Evolutionary conservation across 2,113 vertebrate species (phyloP).

Genomic region (Silurus glanis): DNA sequence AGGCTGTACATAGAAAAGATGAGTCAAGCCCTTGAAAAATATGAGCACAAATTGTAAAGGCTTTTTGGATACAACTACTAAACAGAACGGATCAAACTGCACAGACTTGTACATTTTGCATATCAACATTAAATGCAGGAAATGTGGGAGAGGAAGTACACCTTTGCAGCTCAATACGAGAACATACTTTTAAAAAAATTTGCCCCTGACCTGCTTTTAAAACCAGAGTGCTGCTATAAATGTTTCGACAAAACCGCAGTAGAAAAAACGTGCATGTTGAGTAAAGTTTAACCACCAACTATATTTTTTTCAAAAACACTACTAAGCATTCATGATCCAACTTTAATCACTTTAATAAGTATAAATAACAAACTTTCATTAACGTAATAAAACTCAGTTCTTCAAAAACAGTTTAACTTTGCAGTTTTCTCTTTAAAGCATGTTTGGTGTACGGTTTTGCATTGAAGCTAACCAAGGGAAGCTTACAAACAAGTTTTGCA

Average conservation of each 20-base stretch:
- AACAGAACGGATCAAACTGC: neutral
- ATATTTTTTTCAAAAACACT: neutral
- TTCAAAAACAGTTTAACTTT: neutral
- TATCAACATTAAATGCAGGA: neutral
- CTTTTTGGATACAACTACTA: neutral
- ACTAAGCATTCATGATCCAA: neutral
- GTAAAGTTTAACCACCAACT: neutral
- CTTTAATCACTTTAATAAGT: neutral
- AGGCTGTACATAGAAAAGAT: neutral
- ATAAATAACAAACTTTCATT: conserved; percentile 2
- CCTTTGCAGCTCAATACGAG: neutral
- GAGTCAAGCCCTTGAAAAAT: neutral
- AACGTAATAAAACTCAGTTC: conserved; percentile 22
- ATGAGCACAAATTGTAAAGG: neutral
- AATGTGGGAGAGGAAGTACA: neutral
- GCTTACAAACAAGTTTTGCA: neutral
- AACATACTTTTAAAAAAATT: neutral
- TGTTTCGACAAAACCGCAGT: neutral
- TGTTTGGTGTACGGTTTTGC: neutral
- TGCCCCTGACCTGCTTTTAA: neutral
- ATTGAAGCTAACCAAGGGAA: neutral
- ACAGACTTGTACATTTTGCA: neutral
- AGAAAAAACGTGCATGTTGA: neutral
- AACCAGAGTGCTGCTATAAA: neutral
- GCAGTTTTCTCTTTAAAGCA: neutral